Evolutionary conservation across 2,888 invertebrate species (phyloP), one percentile per base, ranked within the genome.

Genomic region (Acanthosepion lycidas): DNA sequence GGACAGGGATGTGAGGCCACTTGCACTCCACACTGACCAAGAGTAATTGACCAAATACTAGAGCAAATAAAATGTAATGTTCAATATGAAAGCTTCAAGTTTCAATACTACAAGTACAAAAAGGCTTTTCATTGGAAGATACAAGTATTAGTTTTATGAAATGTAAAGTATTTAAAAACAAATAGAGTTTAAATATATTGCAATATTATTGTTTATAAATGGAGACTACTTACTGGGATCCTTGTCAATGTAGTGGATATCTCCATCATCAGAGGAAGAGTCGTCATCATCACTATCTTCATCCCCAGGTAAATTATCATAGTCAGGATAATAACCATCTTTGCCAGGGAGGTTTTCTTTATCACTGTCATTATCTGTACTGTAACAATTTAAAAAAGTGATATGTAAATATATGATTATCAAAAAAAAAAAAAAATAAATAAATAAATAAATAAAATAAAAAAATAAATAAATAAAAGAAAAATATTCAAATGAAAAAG

Each of bases 251-350:
- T 96, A 96, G 18, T 96, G 95, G 78, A 97, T 96, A 95, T 97
- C 97, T 94, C 96, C 97, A 94, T 97, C 97, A 92, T 97, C 97
- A 26, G 96, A 96, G n/a, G 96, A 97, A 26, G 96, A 96, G n/a
- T 96, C 93, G 28, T 93, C 93, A 28, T 93, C 93, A 49, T 53
- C 53, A 53, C 53, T 53, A 51, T 53, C 93, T 6, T 94, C 94
- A 33, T 94, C 94, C 59, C 95, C 95, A 4, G 95, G 95, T 28
- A 95, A 42, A 95, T 95, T 95, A 94, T 95, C 95, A 42, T 96
- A 95, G 94, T 95, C 95, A 94, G 95, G 95, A 20, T 95, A 94
- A 92, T 53, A 95, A 51, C 18, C 95, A 94, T 78, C 94, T 55
- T 55, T 94, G 8, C 42, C 93, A 93, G 96, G 95, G 78, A 95